Conservation (phyloP, 2,888 invertebrate species). For the Zelleria hepariella region DNA sequence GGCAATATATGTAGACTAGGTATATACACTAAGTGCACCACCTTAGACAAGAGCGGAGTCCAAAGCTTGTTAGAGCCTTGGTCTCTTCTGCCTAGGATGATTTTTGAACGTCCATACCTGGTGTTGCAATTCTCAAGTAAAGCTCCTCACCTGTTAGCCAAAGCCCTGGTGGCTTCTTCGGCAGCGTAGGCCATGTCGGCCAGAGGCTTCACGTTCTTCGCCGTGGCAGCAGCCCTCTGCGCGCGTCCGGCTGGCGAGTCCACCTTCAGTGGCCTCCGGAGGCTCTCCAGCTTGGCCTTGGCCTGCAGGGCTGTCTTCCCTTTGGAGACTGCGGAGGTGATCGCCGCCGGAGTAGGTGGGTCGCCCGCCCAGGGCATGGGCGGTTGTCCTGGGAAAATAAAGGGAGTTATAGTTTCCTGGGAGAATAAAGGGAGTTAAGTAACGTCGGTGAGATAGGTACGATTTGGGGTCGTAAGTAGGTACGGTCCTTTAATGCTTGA, state of each 20-base stretch:
- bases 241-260: constrained; percentile 79
- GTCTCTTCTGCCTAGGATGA: too few species aligned
- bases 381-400: constrained; percentile 29
- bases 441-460: too few species aligned
- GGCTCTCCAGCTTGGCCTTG: constrained; percentile 68
- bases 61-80: too few species aligned
- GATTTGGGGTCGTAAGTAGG: too few species aligned
- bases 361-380: constrained; percentile 30
- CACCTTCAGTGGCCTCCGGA: constrained; percentile 48
- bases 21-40: too few species aligned
- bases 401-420: too few species aligned
- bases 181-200: constrained; percentile 78
- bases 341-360: constrained; percentile 39
- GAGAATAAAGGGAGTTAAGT: too few species aligned
- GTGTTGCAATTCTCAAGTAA: neutral
- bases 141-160: constrained; percentile 60
- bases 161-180: constrained; percentile 76
- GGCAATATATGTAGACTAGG: too few species aligned
- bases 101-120: neutral
- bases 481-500: too few species aligned
- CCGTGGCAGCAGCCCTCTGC: constrained; percentile 78
- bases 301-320: constrained; percentile 72
- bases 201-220: constrained; percentile 71
- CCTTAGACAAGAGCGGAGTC: too few species aligned
- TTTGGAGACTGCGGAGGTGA: constrained; percentile 61